Evolutionary conservation across 53 echinoderm and acorn worm genomes (phyloP), one percentile per base, ranked within the genome.

Genomic region (Paelopatides confundens): DNA sequence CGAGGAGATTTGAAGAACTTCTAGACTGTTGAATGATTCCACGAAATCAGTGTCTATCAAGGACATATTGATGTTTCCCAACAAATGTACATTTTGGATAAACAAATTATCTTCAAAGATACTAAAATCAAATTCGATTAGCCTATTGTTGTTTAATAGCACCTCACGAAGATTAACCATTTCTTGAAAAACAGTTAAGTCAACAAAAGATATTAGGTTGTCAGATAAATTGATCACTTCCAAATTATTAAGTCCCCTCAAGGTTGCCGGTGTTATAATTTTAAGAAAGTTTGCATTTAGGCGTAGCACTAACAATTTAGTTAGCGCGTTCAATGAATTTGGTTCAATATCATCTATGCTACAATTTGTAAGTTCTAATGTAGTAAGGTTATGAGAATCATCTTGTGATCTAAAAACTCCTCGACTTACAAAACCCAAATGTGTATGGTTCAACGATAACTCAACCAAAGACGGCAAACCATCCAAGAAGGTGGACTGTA

Each of bases 151-250:
- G 32, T 53, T 31, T 17, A 78, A 21, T 2, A 78, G 18, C 2
- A 78, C 54, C 54, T 78, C 79, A 5, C 79, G 49, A 17, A 78
- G 52, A 30, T 78, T 78, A 33, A 1, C 7, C 51, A 78, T 52
- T 2, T 5, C 4, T 8, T 31, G 58, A 28, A 78, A 78, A 24
- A 53, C 7, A 50, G 1, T 0, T 6, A 32, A 26, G 27, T 78
- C 79, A 12, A 78, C 10, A 13, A 17, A 29, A 31, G 54, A 52
- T 14, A 78, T 78, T 53, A 10, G 53, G 49, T 78, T 78, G 8
- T 49, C 79, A 4, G 51, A 50, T 54, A 78, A 34, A 49, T 78
- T 78, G 13, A 78, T 78, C 8, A 78, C 79, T 18, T 78, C 79
- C 33, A 78, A 33, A 12, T 33, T 78, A 18, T 78, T 49, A 12